phyloP scores from a whole-genome alignment of 37 sponge, comb jelly and placozoan genomes.

The Aplysina aerophoba region DNA sequence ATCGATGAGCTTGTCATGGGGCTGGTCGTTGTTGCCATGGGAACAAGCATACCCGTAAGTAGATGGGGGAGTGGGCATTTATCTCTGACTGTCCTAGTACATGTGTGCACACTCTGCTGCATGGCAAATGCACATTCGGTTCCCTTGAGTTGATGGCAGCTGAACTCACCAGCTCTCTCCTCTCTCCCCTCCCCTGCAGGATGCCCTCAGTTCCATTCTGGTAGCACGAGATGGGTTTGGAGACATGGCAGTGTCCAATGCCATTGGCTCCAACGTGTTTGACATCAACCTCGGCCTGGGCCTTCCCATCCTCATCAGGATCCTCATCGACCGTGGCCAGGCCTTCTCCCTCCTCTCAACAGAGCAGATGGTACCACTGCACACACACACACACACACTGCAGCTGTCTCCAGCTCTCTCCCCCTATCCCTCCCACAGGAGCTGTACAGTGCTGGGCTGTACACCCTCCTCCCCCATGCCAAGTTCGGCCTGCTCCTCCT shows the following conservation, averaged over 20 bases:
- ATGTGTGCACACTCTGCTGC: background rate
- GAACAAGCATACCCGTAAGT: slow-evolving; percentile 88
- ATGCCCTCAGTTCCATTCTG: slow-evolving; percentile 84
- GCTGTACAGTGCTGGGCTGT: slow-evolving; percentile 20
- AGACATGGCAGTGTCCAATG: slow-evolving; percentile 93
- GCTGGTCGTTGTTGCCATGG: slow-evolving; percentile 80
- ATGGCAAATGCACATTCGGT: background rate
- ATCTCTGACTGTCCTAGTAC: no score
- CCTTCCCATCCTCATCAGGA: slow-evolving; percentile 76
- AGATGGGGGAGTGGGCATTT: background rate
- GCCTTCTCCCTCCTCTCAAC: slow-evolving; percentile 54
- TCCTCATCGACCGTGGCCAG: slow-evolving; percentile 55
- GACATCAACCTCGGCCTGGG: slow-evolving; percentile 86
- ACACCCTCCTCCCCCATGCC: slow-evolving; percentile 58
- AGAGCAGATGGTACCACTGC: slow-evolving; percentile 34
- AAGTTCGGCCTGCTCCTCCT: slow-evolving; percentile 86
- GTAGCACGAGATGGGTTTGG: slow-evolving; percentile 92
- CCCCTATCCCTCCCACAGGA: background rate
- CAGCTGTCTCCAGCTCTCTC: background rate
- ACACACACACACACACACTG: slow-evolving; percentile 29
- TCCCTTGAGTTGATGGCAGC: background rate
- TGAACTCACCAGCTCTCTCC: background rate
- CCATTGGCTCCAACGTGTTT: slow-evolving; percentile 92
- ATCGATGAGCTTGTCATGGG: slow-evolving; percentile 82
- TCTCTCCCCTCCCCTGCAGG: slow-evolving; percentile 18